These are phyloP conservation scores for Macrobrachium rosenbergii DNA, from an alignment of 1,140 invertebrate genomes.

Conservation along the genomic window DNA sequence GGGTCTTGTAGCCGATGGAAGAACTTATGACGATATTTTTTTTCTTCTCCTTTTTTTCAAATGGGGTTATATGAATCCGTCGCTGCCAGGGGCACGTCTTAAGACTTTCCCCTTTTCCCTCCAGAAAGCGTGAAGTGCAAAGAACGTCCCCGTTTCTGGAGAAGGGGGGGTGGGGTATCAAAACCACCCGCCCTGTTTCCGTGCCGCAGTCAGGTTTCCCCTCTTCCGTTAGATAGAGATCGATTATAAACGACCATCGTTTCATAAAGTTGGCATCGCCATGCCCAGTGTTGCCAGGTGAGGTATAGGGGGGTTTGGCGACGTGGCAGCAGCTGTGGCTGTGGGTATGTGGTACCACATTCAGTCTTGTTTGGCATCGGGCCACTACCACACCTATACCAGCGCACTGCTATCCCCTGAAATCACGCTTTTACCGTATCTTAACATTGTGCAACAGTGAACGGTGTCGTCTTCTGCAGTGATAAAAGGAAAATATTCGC, in stretches of 20 bases:
- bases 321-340: slow-evolving; percentile 54
- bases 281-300: slow-evolving; percentile 56
- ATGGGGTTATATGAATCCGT: too few relatives aligned
- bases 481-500: too few relatives aligned
- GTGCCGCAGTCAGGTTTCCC: slow-evolving; percentile 40
- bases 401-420: slow-evolving; percentile 10
- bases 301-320: slow-evolving; percentile 19
- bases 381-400: slow-evolving; percentile 41
- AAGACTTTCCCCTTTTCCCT: too few relatives aligned
- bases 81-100: too few relatives aligned
- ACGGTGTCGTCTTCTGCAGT: too few relatives aligned
- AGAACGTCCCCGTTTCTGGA: too few relatives aligned
- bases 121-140: too few relatives aligned
- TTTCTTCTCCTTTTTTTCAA: too few relatives aligned
- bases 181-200: slow-evolving; percentile 1
- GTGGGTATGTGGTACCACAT: slow-evolving; percentile 54
- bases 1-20: too few relatives aligned
- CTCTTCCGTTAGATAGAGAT: slow-evolving; percentile 19
- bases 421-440: not conserved
- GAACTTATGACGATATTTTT: too few relatives aligned
- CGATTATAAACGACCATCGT: not conserved
- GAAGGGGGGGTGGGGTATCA: not conserved
- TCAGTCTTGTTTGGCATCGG: slow-evolving; percentile 55
- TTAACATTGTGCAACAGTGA: too few relatives aligned
- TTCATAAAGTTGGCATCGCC: slow-evolving; percentile 37